Conservation (phyloP, 2,113 vertebrate genomes). For the Acanthisitta chloris region DNA sequence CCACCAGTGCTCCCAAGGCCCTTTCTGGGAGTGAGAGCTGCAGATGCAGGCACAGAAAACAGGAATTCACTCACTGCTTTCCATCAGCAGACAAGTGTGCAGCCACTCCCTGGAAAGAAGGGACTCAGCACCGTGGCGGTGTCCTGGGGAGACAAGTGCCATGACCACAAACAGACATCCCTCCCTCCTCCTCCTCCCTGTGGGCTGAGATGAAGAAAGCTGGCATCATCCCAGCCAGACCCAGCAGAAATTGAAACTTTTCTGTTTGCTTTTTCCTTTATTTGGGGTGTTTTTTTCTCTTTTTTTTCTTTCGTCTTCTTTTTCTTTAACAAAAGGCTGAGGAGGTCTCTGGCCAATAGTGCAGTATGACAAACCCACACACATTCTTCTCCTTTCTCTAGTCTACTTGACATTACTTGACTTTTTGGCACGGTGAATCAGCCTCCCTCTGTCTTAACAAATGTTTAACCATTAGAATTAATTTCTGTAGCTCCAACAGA, state of each 20-base stretch:
- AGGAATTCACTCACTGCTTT: background rate
- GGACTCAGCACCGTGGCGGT: rapidly evolving
- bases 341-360: rapidly evolving
- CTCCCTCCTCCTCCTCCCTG: background rate
- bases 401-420: background rate
- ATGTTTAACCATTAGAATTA: background rate
- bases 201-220: background rate
- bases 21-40: background rate
- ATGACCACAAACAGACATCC: background rate
- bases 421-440: background rate
- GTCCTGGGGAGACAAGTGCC: background rate
- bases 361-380: background rate
- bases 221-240: background rate
- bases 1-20: too few species aligned
- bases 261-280: rapidly evolving
- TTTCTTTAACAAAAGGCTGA: background rate
- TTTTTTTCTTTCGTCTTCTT: too few species aligned
- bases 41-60: background rate
- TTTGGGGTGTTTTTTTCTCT: too few species aligned
- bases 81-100: background rate
- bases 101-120: background rate
- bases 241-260: background rate
- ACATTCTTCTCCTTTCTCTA: background rate
- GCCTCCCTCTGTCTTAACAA: background rate
- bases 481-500: background rate